phyloP scores from a whole-genome alignment of 2,888 invertebrate species.

The Dichetophora obliterata region DNA sequence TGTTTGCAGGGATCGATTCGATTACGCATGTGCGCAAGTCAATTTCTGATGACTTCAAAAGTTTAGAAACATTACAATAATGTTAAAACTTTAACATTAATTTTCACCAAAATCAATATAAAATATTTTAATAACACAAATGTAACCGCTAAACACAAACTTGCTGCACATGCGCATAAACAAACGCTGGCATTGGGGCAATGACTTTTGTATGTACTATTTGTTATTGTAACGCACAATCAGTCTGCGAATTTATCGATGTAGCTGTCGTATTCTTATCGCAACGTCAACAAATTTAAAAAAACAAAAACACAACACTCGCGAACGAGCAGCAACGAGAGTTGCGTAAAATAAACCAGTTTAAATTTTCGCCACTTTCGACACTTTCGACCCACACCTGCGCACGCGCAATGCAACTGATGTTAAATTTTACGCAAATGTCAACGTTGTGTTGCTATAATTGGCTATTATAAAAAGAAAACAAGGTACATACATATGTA shows the following conservation, averaged over 20 bases:
- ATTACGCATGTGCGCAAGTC: too few species aligned
- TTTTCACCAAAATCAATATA: too few species aligned
- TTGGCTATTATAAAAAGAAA: too few species aligned
- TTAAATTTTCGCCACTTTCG: background rate
- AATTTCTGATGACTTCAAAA: too few species aligned
- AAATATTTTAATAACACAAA: background rate
- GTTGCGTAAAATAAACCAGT: background rate
- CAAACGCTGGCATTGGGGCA: background rate
- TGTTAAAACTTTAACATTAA: too few species aligned
- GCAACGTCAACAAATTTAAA: background rate
- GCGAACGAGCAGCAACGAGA: background rate
- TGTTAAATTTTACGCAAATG: too few species aligned
- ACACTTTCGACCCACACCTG: constrained; percentile 3
- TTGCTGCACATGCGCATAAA: background rate
- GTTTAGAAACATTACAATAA: too few species aligned
- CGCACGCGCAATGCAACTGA: background rate
- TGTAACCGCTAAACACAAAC: background rate
- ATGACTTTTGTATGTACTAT: background rate
- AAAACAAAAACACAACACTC: background rate
- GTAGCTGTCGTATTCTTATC: background rate
- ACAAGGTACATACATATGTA: too few species aligned
- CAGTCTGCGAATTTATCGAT: background rate
- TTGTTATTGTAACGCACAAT: background rate
- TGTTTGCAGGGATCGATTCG: too few species aligned
- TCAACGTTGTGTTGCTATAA: too few species aligned